Conservation (phyloP, 2,888 invertebrate species). For the Teleiodes luculella region DNA sequence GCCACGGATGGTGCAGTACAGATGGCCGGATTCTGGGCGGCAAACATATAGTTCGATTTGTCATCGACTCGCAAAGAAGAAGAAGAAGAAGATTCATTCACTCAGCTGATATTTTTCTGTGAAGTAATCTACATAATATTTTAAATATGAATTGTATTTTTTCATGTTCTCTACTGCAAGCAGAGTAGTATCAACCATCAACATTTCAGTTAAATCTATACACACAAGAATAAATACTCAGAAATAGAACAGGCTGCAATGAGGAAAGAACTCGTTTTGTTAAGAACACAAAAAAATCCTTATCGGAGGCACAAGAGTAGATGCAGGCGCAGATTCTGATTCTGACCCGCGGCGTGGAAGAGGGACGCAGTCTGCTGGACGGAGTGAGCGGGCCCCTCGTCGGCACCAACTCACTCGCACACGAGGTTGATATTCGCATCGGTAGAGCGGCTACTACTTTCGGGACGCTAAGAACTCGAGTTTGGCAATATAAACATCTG, state of each 20-base stretch:
- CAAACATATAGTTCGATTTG: no score
- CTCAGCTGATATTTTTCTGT: no score
- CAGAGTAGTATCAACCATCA: no score
- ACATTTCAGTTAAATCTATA: no score
- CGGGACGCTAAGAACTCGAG: conserved; percentile 16
- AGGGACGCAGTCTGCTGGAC: conserved; percentile 88
- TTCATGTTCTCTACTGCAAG: no score
- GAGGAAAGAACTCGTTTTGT: conserved; percentile 83
- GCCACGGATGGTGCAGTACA: no score
- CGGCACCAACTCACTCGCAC: conserved; percentile 88
- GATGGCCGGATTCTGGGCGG: no score
- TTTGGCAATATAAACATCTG: conserved; percentile 16
- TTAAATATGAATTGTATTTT: no score
- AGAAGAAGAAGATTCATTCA: no score
- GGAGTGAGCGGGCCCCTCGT: conserved; percentile 70
- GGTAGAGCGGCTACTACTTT: conserved; percentile 20
- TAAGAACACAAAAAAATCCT: conserved; percentile 87
- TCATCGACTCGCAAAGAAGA: no score
- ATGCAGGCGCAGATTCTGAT: conserved; percentile 94
- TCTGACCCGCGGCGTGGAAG: conserved; percentile 88
- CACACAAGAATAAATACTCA: no score
- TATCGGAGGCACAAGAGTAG: conserved; percentile 94
- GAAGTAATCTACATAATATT: no score
- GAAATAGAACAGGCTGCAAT: conserved; percentile 85
- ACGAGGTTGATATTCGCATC: conserved; percentile 42